Conservation (phyloP, 2,797 vertebrate genomes). For the Enoplosus armatus region DNA sequence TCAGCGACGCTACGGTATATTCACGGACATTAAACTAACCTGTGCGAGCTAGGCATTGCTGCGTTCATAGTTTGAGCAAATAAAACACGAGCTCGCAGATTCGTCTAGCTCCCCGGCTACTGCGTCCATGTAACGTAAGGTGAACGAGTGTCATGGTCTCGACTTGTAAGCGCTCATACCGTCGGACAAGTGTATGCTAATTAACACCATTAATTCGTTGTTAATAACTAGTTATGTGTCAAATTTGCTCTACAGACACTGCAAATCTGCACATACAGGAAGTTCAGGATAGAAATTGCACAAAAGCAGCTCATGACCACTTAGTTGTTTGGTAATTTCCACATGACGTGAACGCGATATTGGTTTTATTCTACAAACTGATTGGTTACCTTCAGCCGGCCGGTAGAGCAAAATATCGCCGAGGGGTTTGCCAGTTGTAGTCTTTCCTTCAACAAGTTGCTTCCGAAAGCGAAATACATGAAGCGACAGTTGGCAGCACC, state of each 20-base stretch:
- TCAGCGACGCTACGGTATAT: background rate
- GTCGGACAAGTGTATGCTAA: background rate
- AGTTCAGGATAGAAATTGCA: background rate
- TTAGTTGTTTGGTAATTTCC: background rate
- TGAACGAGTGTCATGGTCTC: background rate
- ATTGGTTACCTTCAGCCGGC: slow-evolving; percentile 82
- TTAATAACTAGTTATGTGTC: background rate
- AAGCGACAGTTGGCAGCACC: slow-evolving; percentile 43
- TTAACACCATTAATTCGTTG: background rate
- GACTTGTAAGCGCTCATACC: background rate
- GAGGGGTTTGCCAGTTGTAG: slow-evolving; percentile 81
- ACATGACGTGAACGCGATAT: background rate
- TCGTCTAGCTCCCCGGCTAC: too few species aligned
- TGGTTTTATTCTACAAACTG: too few species aligned
- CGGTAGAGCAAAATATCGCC: slow-evolving; percentile 73
- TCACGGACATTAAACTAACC: background rate
- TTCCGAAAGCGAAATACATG: slow-evolving; percentile 86
- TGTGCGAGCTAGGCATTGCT: background rate
- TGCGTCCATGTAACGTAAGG: rapidly evolving
- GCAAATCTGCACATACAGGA: background rate
- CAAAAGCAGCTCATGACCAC: background rate
- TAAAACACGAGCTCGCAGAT: too few species aligned
- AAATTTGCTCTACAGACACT: background rate
- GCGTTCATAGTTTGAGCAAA: too few species aligned
- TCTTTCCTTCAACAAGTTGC: slow-evolving; percentile 85